phyloP scores from a whole-genome alignment of 2,888 invertebrate genomes.

The Steinernema hermaphroditum region DNA sequence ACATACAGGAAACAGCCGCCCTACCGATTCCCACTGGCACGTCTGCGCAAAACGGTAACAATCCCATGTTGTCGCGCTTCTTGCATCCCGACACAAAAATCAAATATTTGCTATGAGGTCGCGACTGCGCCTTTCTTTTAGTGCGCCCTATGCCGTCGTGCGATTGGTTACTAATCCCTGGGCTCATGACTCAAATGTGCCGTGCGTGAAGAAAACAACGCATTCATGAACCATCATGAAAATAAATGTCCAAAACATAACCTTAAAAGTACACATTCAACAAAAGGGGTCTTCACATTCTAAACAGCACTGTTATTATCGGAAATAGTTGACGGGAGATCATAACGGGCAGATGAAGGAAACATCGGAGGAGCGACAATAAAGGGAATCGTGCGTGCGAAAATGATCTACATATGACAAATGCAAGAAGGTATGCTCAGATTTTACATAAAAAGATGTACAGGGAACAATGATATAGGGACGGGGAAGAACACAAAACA shows the following conservation, averaged over 20 bases:
- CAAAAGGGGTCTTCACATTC: neutral
- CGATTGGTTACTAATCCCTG: neutral
- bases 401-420: neutral
- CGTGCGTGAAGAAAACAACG: neutral
- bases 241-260: no score
- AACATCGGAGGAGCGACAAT: neutral
- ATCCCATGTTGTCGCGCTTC: neutral
- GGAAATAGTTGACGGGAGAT: slow-evolving; percentile 1
- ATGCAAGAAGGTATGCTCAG: neutral
- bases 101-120: slow-evolving; percentile 10
- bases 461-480: slow-evolving; percentile 3
- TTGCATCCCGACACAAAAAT: slow-evolving; percentile 6
- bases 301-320: neutral
- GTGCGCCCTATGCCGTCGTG: neutral
- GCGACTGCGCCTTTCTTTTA: neutral
- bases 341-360: neutral
- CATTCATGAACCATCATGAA: no score
- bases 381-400: neutral
- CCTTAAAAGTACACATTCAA: neutral
- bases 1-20: neutral
- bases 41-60: neutral
- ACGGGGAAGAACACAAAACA: neutral
- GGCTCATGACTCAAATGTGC: neutral
- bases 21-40: neutral
- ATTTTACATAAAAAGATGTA: neutral